These are phyloP conservation scores for Brevimyrus niger DNA, from an alignment of 2,113 vertebrate genomes.

Conservation along the genomic window DNA sequence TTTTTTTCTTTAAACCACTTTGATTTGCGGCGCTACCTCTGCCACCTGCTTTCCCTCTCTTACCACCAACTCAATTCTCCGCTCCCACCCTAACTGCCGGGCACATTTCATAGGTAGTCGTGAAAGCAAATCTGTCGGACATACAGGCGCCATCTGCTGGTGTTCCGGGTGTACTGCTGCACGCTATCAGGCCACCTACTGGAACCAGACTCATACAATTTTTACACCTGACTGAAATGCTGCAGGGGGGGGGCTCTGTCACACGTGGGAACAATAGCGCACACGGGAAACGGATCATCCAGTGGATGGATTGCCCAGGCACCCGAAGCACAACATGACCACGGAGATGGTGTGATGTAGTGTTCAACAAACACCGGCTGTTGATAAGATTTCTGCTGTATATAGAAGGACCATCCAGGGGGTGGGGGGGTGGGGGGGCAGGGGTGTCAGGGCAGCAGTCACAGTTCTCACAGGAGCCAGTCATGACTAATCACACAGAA, in stretches of 20 bases:
- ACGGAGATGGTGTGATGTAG: neutral
- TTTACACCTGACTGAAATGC: neutral
- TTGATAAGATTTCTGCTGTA: neutral
- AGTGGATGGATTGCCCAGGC: neutral
- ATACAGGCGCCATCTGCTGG: neutral
- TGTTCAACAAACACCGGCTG: neutral
- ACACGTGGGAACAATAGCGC: neutral
- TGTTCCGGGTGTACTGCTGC: neutral
- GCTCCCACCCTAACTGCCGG: neutral
- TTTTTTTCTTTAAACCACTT: neutral
- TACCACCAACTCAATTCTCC: neutral
- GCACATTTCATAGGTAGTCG: neutral
- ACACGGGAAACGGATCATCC: neutral
- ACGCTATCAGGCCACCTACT: constrained; percentile 29
- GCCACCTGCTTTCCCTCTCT: neutral
- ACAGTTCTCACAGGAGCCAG: constrained; percentile 7
- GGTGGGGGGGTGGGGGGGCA: neutral
- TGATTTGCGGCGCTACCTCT: neutral
- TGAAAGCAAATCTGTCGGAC: neutral
- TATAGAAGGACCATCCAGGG: neutral
- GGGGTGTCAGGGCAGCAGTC: no score
- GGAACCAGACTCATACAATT: constrained; percentile 17
- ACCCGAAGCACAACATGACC: neutral
- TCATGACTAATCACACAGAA: constrained; percentile 11
- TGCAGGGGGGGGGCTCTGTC: neutral